Conservation (phyloP, 2,113 vertebrate genomes). For the Poeciliopsis retropinna region DNA sequence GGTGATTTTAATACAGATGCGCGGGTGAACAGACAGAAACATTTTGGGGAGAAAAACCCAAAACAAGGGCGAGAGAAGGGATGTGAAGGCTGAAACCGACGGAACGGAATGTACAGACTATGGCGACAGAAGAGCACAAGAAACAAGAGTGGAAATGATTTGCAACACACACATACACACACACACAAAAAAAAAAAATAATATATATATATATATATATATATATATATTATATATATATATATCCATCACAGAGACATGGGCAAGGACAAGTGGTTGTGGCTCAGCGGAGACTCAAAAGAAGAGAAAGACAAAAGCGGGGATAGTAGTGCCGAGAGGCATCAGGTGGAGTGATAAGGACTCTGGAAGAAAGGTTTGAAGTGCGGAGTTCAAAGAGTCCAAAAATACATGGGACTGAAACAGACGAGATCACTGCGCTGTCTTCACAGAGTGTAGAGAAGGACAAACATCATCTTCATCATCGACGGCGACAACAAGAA, state of each 20-base stretch:
- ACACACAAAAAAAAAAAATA: not conserved
- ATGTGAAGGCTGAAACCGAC: constrained; percentile 18
- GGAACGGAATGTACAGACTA: constrained; percentile 40
- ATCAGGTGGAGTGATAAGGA: constrained; percentile 75
- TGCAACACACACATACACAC: no score
- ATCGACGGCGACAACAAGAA: constrained; percentile 13
- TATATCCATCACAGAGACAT: constrained; percentile 35
- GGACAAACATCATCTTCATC: constrained; percentile 47
- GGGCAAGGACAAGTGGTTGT: constrained; percentile 50
- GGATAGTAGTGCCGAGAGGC: constrained; percentile 58
- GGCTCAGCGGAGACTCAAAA: constrained; percentile 53
- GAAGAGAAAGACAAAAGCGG: constrained; percentile 65
- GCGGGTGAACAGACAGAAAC: constrained; percentile 13
- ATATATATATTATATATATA: no score
- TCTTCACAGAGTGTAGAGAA: constrained; percentile 66
- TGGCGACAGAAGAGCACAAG: constrained; percentile 26
- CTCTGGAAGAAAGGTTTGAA: constrained; percentile 73
- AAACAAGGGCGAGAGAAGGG: constrained; percentile 51
- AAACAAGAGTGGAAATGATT: constrained; percentile 60
- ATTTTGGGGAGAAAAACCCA: constrained; percentile 52
- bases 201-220: no score
- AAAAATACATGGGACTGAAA: constrained; percentile 71
- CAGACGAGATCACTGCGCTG: constrained; percentile 68
- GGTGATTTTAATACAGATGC: constrained; percentile 12
- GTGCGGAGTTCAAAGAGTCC: constrained; percentile 76